Conservation (phyloP, 2,888 invertebrate genomes). For the Xestia c-nigrum region DNA sequence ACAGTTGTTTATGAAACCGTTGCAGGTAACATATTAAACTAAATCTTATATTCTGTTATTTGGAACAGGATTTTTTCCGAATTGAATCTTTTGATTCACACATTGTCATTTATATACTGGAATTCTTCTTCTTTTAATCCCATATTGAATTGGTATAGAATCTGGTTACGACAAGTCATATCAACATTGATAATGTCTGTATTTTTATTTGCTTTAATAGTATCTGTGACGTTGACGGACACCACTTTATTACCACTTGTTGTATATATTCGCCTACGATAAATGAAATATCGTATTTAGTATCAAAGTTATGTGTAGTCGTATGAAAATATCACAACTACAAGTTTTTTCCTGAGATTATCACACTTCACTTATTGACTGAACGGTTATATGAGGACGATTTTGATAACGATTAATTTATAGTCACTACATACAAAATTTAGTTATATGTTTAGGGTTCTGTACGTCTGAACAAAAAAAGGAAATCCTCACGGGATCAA, state of each 20-base stretch:
- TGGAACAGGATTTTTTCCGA: background rate
- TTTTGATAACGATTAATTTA: too few species aligned
- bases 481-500: too few species aligned
- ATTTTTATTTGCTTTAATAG: background rate
- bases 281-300: background rate
- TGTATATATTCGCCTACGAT: background rate
- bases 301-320: background rate
- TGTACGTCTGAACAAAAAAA: too few species aligned
- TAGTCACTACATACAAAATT: too few species aligned
- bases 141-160: background rate
- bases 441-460: too few species aligned
- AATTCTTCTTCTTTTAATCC: background rate
- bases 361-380: background rate
- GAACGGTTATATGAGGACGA: too few species aligned
- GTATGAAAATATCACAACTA: background rate
- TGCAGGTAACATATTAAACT: conserved; percentile 22
- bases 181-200: background rate
- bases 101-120: background rate
- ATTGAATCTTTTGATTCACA: background rate
- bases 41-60: background rate
- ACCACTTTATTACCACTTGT: background rate
- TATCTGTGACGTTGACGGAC: background rate
- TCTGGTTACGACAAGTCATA: background rate
- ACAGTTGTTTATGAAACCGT: background rate
- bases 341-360: background rate